Evolutionary conservation across 2,888 invertebrate species (phyloP).

Genomic region (Chaetogeoica ovagalla): DNA sequence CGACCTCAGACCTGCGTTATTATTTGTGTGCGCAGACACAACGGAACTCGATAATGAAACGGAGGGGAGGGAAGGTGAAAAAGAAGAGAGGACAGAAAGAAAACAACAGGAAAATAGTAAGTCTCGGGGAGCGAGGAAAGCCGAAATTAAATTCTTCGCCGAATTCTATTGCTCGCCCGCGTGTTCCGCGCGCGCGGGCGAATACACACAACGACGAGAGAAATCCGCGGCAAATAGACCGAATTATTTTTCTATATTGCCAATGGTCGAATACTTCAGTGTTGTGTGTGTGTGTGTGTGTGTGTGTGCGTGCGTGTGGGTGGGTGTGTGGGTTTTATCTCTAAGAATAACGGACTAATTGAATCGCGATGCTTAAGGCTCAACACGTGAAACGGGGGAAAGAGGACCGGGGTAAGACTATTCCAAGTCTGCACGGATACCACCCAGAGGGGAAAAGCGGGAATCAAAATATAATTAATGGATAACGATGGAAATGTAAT

Average conservation of each 20-base stretch:
- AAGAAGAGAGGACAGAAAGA: not conserved
- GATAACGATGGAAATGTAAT: slow-evolving; percentile 43
- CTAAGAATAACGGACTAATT: slow-evolving; percentile 45
- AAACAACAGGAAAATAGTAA: slow-evolving; percentile 28
- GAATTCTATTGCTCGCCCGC: slow-evolving; percentile 12
- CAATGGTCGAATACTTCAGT: not conserved
- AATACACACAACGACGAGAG: slow-evolving; percentile 14
- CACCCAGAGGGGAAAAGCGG: slow-evolving; percentile 1
- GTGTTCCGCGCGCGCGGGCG: slow-evolving; percentile 12
- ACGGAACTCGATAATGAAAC: slow-evolving; percentile 23
- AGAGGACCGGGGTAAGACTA: not conserved
- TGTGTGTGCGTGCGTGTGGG: not conserved
- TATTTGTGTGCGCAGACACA: slow-evolving; percentile 29
- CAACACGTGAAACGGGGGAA: slow-evolving; percentile 25
- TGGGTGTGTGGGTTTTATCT: slow-evolving; percentile 18
- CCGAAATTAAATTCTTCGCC: slow-evolving; percentile 47
- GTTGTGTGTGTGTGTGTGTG: not conserved
- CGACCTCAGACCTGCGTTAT: not conserved
- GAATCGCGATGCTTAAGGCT: slow-evolving; percentile 39
- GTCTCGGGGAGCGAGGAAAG: slow-evolving; percentile 10
- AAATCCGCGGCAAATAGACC: slow-evolving; percentile 38
- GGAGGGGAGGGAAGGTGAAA: too few species aligned
- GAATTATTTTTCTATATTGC: slow-evolving; percentile 48
- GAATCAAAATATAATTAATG: slow-evolving; percentile 50
- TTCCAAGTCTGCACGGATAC: not conserved